Base-by-base conservation (phyloP, 2,113 vertebrate species). In the Psittacara wagleri region DNA sequence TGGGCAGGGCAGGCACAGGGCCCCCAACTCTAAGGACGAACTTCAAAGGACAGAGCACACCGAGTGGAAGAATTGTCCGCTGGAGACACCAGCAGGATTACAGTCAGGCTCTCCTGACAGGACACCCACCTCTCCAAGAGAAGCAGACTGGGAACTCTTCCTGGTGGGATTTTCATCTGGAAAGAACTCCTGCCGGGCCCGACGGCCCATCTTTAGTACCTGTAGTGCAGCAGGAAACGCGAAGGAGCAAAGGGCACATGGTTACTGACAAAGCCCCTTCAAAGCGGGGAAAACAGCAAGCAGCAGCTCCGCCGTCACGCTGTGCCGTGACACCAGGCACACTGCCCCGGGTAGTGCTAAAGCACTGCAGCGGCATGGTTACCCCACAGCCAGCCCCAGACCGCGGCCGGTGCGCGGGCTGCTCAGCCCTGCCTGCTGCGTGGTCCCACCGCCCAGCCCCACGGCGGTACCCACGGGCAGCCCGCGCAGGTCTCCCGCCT, bases 161-260 rank as follows among this genome's bases (percentile, higher is more conserved):
- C 96, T 97, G 46, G 49, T 69, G 39, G 96, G 86, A 28, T 95
- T 96, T 86, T 99, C 98, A 25, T 98, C 97, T 70, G 96, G 95
- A 2, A 96, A n/a, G 15, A 98, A 94, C 78, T 99, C 98, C 54
- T 97, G 98, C 6, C 98, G 88, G 92, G 99, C 98, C 91, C 99
- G 98, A 57, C 99, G 98, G 64, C 99, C 99, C 95, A 98, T 98
- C 95, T 98, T 99, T 80, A 98, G 94, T 24, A 98, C 97, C 99
- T 99, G 92, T 4, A 90, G 61, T 0, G 3, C 27, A 39, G 27
- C 33, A 35, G 31, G 10, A 41, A 43, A 78, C 2, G 13, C 2
- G 1, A 61, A 67, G 62, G 31, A 49, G 62, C 57, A 23, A 22
- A 69, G n/a, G 61, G 44, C 33, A n/a, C 19, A 9, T 0, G 2